Base-by-base conservation (phyloP, 2,113 vertebrate species). In the Plecturocebus donacophilus region DNA sequence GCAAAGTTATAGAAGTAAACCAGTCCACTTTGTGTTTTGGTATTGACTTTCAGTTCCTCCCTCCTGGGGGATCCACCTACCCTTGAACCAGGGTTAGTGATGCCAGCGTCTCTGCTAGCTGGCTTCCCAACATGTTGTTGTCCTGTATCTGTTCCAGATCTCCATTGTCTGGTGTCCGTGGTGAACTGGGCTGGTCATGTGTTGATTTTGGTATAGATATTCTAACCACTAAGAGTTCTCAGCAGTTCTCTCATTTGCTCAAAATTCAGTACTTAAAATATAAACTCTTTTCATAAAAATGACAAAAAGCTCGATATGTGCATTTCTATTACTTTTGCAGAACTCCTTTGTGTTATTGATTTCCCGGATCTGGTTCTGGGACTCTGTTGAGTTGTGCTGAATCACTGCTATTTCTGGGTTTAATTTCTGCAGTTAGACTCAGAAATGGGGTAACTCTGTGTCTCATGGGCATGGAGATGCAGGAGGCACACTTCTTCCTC, bases 101-200 rank as follows among this genome's bases (percentile, higher is more conserved):
- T 23, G 27, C 3, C 2, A 1, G 19, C 2, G 4, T 4, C 6
- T 12, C 54, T 9, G 27, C 42, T 30, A 11, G 13, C 12, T 75
- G 20, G 3, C 49, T 38, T n/a, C 17, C 23, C 11, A 35, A 1
- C 1, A 5, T 17, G 17, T 42, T 0, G 0, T 4, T 8, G 2
- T 32, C 42, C 3, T 2, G 25, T 13, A 4, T 66, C 30, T 1
- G 5, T 2, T 23, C 45, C 64, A 42, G 17, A 35, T 25, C 6
- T 70, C 54, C 6, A 1, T 16, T 25, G 3, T 19, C 17, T 3
- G 40, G 14, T 1, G 19, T 5, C 32, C 1, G 0, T 0, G 17
- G 6, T 2, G 3, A 82, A 8, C 17, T 4, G 2, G 25, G 4
- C 54, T 14, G 17, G 2, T 19, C 16, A 2, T 5, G 7, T 16